phyloP scores from a whole-genome alignment of 1,140 invertebrate species.

The Euborellia annulipes region DNA sequence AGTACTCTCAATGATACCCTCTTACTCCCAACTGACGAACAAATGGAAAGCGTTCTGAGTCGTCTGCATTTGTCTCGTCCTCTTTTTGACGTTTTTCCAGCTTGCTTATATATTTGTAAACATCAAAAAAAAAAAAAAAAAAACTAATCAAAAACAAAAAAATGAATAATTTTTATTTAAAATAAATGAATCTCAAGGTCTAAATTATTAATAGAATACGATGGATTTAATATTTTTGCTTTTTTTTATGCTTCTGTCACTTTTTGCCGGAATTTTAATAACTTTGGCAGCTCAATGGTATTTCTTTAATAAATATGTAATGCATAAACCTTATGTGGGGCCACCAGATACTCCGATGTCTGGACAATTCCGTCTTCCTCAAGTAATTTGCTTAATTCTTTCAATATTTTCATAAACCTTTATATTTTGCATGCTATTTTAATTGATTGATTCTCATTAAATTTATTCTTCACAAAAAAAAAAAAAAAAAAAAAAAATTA shows the following conservation, averaged over 20 bases:
- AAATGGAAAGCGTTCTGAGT: too few species aligned
- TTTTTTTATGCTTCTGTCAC: slow-evolving; percentile 12
- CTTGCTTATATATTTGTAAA: too few species aligned
- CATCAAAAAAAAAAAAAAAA: too few species aligned
- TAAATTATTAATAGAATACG: too few species aligned
- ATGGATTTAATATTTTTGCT: slow-evolving; percentile 10
- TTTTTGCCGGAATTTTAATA: slow-evolving; percentile 26
- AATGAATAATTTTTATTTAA: too few species aligned
- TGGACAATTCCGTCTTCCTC: slow-evolving; percentile 28
- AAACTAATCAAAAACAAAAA: too few species aligned
- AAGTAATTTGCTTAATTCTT: slow-evolving; percentile 19
- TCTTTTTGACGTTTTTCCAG: too few species aligned
- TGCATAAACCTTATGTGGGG: slow-evolving; percentile 21
- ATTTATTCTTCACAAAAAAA: neutral
- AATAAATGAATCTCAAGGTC: too few species aligned
- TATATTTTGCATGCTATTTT: neutral
- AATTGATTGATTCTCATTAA: neutral
- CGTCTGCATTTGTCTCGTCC: too few species aligned
- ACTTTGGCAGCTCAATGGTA: slow-evolving; percentile 30
- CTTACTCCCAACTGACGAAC: too few species aligned
- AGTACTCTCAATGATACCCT: too few species aligned
- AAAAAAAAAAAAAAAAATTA: neutral
- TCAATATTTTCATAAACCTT: neutral
- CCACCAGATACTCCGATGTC: slow-evolving; percentile 21
- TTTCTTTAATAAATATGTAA: slow-evolving; percentile 29